These are phyloP conservation scores for Barypeithes pellucidus DNA, from an alignment of 2,888 invertebrate species.

Conservation along the genomic window DNA sequence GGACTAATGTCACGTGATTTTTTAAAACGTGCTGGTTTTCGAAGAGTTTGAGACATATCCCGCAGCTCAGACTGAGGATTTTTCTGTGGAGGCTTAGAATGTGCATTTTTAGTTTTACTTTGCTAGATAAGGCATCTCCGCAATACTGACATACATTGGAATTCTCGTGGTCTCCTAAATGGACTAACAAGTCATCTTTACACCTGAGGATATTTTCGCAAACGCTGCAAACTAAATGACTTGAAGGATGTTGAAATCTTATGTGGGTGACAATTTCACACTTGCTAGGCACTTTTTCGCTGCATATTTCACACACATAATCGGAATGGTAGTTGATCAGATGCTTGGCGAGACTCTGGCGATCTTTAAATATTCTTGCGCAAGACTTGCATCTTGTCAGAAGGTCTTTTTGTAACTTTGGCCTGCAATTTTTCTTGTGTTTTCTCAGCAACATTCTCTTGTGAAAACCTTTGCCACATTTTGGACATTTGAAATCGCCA, in stretches of 20 bases:
- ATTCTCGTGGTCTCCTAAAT: conserved; percentile 72
- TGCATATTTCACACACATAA: conserved; percentile 73
- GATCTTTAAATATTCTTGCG: conserved; percentile 74
- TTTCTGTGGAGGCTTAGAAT: conserved; percentile 74
- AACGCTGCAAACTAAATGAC: conserved; percentile 72
- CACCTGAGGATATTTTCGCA: conserved; percentile 74
- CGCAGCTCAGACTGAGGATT: conserved; percentile 74
- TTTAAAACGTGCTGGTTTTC: conserved; percentile 74
- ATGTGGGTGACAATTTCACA: conserved; percentile 75
- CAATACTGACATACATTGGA: conserved; percentile 76
- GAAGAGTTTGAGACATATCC: conserved; percentile 74
- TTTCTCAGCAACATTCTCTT: conserved; percentile 74
- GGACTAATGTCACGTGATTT: conserved; percentile 73
- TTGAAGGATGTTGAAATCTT: conserved; percentile 72
- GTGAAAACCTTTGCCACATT: conserved; percentile 74
- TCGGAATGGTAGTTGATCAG: conserved; percentile 74
- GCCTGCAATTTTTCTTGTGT: conserved; percentile 74
- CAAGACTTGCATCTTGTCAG: conserved; percentile 75
- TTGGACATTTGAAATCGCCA: conserved; percentile 72
- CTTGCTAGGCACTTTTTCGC: conserved; percentile 73
- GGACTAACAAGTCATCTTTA: conserved; percentile 72
- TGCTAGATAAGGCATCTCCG: conserved; percentile 74
- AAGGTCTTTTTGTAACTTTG: conserved; percentile 72
- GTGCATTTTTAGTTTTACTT: conserved; percentile 76
- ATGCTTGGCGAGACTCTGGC: conserved; percentile 73